A percentile compares a stretch with the other conserved stretches of the same genome.
Conservation (phyloP, 2,113 vertebrate species). For the Bufo bufo region DNA sequence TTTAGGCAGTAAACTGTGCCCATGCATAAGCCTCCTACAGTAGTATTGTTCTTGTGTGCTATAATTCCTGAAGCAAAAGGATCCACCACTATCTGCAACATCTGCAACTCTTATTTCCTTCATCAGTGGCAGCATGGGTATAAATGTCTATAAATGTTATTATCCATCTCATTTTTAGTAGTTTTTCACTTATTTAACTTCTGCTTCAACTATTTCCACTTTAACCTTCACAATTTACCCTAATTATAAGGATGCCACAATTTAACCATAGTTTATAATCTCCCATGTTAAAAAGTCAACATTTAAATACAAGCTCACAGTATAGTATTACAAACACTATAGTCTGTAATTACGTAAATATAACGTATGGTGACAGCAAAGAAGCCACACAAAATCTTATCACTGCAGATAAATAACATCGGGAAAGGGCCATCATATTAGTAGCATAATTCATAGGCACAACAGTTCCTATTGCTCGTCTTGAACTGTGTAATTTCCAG, state of each 20-base stretch:
- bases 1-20: not conserved
- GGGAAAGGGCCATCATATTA: conserved; percentile 5
- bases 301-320: not conserved
- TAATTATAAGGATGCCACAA: not conserved
- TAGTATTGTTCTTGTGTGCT: not conserved
- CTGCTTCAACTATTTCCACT: not conserved
- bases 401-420: conserved; percentile 19
- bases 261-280: not conserved
- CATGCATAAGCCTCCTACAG: not conserved
- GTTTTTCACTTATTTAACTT: not conserved
- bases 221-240: not conserved
- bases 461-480: not conserved
- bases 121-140: not conserved
- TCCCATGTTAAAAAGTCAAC: not conserved
- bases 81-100: too few species aligned
- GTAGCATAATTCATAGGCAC: not conserved
- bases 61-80: not conserved
- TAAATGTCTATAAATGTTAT: not conserved
- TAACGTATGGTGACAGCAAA: not conserved
- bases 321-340: not conserved
- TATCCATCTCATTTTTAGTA: not conserved
- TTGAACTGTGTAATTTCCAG: conserved; percentile 28
- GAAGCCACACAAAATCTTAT: not conserved
- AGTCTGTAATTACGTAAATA: not conserved
- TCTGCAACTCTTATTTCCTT: not conserved